Percentiles rank a stretch among this genome's conserved stretches.
These are phyloP conservation scores for Drosophila nasuta DNA, from an alignment of 1,140 invertebrate genomes.

Conservation along the genomic window DNA sequence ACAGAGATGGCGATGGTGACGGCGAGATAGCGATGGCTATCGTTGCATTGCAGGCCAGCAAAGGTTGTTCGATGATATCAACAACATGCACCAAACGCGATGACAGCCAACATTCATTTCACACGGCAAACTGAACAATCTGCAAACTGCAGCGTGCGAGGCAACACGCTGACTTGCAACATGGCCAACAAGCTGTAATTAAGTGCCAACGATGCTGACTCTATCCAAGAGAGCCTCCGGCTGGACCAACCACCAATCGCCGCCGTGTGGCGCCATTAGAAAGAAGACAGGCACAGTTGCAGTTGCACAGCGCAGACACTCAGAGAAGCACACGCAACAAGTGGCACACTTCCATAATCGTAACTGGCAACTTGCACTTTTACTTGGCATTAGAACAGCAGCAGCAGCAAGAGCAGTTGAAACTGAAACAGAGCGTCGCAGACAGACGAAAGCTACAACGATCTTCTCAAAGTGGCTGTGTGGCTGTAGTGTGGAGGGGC, in stretches of 20 bases:
- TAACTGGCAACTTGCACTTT: constrained; percentile 75
- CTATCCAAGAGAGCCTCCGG: constrained; percentile 10
- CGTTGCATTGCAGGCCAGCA: constrained; percentile 20
- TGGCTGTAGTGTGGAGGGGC: constrained; percentile 11
- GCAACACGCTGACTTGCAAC: constrained; percentile 78
- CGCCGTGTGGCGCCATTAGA: constrained; percentile 63
- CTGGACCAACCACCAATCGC: background rate
- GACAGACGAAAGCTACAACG: constrained; percentile 1
- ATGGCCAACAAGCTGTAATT: constrained; percentile 76
- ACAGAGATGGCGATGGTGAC: constrained; percentile 14
- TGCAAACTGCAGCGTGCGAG: constrained; percentile 36
- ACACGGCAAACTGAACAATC: constrained; percentile 53
- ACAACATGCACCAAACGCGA: constrained; percentile 63
- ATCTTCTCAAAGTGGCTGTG: constrained; percentile 15
- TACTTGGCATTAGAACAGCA: constrained; percentile 61
- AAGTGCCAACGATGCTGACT: constrained; percentile 48
- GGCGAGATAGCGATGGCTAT: constrained; percentile 65
- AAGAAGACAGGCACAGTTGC: constrained; percentile 38
- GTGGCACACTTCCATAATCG: constrained; percentile 74
- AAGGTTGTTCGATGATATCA: constrained; percentile 74
- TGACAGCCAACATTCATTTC: constrained; percentile 76
- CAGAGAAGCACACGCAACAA: constrained; percentile 43
- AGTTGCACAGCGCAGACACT: background rate
- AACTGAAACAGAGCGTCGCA: constrained; percentile 13
- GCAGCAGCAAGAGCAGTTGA: background rate